These are phyloP conservation scores for Calypte anna DNA, from an alignment of 2,113 vertebrate species.

Conservation along the genomic window DNA sequence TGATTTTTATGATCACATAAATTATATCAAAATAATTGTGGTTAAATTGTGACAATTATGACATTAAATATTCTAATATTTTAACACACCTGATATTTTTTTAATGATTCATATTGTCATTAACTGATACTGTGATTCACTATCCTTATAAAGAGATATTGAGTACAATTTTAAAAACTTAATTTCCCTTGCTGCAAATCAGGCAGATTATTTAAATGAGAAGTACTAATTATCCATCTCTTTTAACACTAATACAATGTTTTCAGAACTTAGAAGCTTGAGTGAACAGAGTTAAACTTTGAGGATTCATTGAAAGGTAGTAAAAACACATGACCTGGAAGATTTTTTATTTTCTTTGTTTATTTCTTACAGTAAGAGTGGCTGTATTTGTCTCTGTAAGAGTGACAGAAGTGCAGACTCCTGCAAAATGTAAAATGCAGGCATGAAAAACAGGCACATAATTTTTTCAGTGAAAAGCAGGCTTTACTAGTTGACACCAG, in stretches of 20 bases:
- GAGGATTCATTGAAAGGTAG: background rate
- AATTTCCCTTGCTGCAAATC: background rate
- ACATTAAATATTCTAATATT: background rate
- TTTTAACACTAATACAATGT: background rate
- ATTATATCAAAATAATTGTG: background rate
- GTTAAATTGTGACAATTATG: background rate
- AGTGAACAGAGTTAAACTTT: background rate
- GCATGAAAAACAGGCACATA: background rate
- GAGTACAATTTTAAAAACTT: background rate
- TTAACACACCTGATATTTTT: background rate
- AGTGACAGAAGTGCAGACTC: accelerated
- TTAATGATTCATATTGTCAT: background rate
- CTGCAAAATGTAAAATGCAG: background rate
- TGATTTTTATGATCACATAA: background rate
- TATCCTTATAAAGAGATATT: background rate
- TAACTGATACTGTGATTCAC: background rate
- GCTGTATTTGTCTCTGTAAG: background rate
- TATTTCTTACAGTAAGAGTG: background rate
- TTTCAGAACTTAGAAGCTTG: background rate
- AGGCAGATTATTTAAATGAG: background rate
- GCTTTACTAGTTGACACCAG: background rate
- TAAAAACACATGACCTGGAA: background rate
- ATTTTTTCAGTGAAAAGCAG: background rate
- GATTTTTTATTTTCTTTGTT: background rate
- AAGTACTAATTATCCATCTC: background rate